Evolutionary conservation across 2,113 vertebrate genomes (phyloP).

Genomic region (Lutjanus erythropterus): DNA sequence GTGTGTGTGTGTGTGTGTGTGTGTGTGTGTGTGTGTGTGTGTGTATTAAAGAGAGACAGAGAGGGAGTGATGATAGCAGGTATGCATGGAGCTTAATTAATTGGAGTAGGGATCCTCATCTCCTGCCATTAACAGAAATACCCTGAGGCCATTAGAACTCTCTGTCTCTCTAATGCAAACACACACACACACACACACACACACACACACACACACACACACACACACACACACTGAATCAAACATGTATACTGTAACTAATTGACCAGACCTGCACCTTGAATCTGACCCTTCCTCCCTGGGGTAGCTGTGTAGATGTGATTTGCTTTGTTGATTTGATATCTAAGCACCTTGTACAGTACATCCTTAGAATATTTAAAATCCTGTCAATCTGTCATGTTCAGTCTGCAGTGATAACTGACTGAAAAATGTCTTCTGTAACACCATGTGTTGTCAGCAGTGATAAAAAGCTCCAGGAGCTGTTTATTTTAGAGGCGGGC

Average conservation of each 20-base stretch:
- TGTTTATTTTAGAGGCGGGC: slow-evolving; percentile 67
- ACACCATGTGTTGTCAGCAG: slow-evolving; percentile 34
- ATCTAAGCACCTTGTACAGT: neutral
- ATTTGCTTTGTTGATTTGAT: slow-evolving; percentile 7
- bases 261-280: slow-evolving; percentile 26
- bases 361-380: slow-evolving; percentile 16
- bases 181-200: slow-evolving; percentile 17
- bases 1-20: too few relatives aligned
- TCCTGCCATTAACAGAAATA: slow-evolving; percentile 54
- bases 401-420: neutral
- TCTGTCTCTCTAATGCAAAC: slow-evolving; percentile 28
- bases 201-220: too few relatives aligned
- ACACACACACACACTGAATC: slow-evolving; percentile 10
- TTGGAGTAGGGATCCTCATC: slow-evolving; percentile 46
- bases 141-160: slow-evolving; percentile 45
- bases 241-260: slow-evolving; percentile 20
- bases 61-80: slow-evolving; percentile 41
- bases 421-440: slow-evolving; percentile 25
- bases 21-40: slow-evolving; percentile 2
- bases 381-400: slow-evolving; percentile 35
- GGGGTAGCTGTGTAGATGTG: neutral
- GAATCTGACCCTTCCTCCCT: slow-evolving; percentile 17
- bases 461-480: slow-evolving; percentile 56
- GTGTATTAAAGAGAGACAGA: slow-evolving; percentile 19
- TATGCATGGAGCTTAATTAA: slow-evolving; percentile 64